These are phyloP conservation scores for Amorpha juglandis DNA, from an alignment of 2,888 invertebrate genomes.

Conservation along the genomic window DNA sequence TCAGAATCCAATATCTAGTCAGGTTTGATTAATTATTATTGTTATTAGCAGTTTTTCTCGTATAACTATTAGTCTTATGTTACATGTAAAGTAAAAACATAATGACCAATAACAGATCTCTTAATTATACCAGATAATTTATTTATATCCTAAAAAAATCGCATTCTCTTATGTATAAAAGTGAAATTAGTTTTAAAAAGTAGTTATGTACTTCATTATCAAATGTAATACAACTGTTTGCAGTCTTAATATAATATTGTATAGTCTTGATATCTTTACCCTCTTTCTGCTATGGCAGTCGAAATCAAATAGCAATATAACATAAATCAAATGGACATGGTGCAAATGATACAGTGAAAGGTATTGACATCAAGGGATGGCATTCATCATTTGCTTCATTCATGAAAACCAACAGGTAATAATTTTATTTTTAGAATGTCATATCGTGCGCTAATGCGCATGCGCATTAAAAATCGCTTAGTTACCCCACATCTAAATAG, in stretches of 20 bases:
- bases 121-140: too few relatives aligned
- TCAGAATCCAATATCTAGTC: not conserved
- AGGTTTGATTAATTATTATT: not conserved
- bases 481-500: too few relatives aligned
- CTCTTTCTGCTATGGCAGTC: not conserved
- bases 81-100: too few relatives aligned
- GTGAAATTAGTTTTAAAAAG: too few relatives aligned
- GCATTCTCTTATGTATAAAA: too few relatives aligned
- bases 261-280: not conserved
- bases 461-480: too few relatives aligned
- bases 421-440: constrained; percentile 10
- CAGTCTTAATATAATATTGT: too few relatives aligned
- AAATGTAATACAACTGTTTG: too few relatives aligned
- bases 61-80: not conserved
- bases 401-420: constrained; percentile 5
- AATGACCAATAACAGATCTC: too few relatives aligned
- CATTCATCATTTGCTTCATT: constrained; percentile 15
- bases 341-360: not conserved
- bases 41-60: not conserved
- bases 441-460: not conserved
- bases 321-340: not conserved
- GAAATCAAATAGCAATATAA: not conserved
- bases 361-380: not conserved
- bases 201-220: too few relatives aligned
- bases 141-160: too few relatives aligned